A percentile compares a stretch with the other conserved stretches of the same genome.
phyloP scores from a whole-genome alignment of 2,797 vertebrate species.

The Heterohyrax brucei region DNA sequence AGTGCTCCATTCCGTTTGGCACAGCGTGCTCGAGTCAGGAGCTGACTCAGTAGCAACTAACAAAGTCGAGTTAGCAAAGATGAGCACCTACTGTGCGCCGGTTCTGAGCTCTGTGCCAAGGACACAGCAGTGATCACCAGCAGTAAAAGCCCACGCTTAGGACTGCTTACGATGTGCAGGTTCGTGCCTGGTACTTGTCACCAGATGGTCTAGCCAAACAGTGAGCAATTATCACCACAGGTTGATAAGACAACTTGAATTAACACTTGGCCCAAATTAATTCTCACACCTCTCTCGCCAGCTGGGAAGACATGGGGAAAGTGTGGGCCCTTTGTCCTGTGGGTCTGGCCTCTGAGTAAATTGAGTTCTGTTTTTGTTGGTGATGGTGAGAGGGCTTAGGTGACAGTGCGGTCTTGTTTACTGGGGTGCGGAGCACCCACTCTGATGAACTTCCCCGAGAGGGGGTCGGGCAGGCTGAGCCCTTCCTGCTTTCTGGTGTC shows the following conservation, averaged over 20 bases:
- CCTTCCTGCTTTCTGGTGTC: not conserved
- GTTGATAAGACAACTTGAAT: not conserved
- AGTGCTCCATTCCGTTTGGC: no score
- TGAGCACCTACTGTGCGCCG: not conserved
- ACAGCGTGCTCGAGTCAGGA: no score
- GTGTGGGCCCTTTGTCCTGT: not conserved
- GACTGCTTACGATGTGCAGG: not conserved
- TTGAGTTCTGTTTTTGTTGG: not conserved
- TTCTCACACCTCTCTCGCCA: not conserved
- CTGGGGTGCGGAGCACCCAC: rapidly evolving
- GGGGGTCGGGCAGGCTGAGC: not conserved
- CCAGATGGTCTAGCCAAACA: slow-evolving; percentile 41
- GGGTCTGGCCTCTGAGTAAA: not conserved
- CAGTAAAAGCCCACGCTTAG: not conserved
- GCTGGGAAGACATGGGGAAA: no score
- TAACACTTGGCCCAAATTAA: not conserved
- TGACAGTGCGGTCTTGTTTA: not conserved
- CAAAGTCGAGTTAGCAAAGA: not conserved
- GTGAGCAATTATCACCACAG: slow-evolving; percentile 52
- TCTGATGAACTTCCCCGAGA: not conserved
- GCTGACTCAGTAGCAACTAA: no score
- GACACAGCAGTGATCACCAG: not conserved
- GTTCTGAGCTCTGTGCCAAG: not conserved
- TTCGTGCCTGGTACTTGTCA: slow-evolving; percentile 71
- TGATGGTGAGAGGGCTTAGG: not conserved